Percentiles rank a stretch among this genome's conserved stretches.
Conservation (phyloP, 2,113 vertebrate genomes). For the Tympanuchus pallidicinctus region DNA sequence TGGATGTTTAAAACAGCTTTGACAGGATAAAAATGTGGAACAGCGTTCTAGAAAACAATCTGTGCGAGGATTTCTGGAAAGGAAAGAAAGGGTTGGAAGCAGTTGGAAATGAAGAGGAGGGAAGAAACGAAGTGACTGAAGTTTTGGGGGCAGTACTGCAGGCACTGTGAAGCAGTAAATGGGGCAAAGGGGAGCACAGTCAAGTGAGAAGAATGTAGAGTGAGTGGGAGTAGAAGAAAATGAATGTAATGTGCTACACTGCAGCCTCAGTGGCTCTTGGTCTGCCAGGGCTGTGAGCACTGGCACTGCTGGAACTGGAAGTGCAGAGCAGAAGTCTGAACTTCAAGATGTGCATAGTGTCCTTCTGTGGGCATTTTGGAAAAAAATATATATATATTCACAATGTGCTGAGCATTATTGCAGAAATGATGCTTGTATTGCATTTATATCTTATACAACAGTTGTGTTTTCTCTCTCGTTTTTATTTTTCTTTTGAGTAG, state of each 20-base stretch:
- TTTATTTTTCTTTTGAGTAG: background rate
- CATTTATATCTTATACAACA: background rate
- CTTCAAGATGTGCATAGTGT: background rate
- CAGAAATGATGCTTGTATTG: background rate
- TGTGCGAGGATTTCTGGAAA: background rate
- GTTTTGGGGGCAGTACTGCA: slow-evolving; percentile 17
- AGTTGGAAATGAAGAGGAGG: background rate
- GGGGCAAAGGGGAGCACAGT: slow-evolving; percentile 67
- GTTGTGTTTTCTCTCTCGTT: background rate
- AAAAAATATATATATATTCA: background rate
- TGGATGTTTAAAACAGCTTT: background rate
- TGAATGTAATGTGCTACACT: slow-evolving; percentile 2
- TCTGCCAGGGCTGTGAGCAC: background rate
- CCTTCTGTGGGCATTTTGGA: background rate
- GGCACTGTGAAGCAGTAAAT: slow-evolving; percentile 50
- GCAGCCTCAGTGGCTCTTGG: slow-evolving; percentile 30
- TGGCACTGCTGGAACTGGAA: slow-evolving; percentile 3
- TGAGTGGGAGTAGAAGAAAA: slow-evolving; percentile 71
- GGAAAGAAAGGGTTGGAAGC: background rate
- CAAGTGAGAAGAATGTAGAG: slow-evolving; percentile 68
- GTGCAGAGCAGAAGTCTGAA: background rate
- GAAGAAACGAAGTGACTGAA: background rate
- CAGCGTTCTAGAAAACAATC: background rate
- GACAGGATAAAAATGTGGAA: background rate
- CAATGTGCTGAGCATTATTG: background rate